Percentiles rank a stretch among this genome's conserved stretches.
Evolutionary conservation across 2,888 invertebrate species (phyloP).

Genomic region (Epirrita christyi): DNA sequence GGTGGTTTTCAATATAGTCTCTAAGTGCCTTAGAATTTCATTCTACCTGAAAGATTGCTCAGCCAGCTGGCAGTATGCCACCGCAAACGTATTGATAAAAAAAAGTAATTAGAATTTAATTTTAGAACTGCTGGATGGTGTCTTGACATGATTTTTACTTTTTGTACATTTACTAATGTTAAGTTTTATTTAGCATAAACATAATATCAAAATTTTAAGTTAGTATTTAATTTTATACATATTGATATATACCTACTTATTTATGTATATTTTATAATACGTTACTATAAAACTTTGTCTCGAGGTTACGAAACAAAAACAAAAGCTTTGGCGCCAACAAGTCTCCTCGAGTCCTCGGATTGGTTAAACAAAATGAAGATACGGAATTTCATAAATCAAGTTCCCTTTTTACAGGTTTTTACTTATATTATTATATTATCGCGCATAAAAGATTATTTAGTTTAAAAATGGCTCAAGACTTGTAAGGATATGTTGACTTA

Average conservation of each 20-base stretch:
- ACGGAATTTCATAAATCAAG: slow-evolving; percentile 22
- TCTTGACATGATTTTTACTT: neutral
- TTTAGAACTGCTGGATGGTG: slow-evolving; percentile 20
- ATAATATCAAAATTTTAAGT: neutral
- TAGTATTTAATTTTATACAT: neutral
- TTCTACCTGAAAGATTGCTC: slow-evolving; percentile 2
- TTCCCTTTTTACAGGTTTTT: slow-evolving; percentile 1
- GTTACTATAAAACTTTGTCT: neutral
- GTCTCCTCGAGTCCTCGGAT: slow-evolving; percentile 6
- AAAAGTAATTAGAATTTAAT: slow-evolving; percentile 35
- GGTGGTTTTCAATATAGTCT: neutral
- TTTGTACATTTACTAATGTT: too few relatives aligned
- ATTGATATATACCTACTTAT: too few relatives aligned
- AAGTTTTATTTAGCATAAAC: too few relatives aligned
- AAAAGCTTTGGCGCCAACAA: slow-evolving; percentile 16
- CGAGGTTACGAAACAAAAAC: neutral
- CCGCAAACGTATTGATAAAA: slow-evolving; percentile 12
- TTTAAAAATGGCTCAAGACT: slow-evolving; percentile 1
- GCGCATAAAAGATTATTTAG: too few relatives aligned
- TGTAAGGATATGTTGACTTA: slow-evolving; percentile 7
- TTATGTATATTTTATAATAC: too few relatives aligned
- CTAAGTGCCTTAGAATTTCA: too few relatives aligned
- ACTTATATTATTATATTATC: too few relatives aligned
- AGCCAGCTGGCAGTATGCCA: slow-evolving; percentile 35
- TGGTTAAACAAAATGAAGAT: slow-evolving; percentile 1